These are phyloP conservation scores for Notospermus geniculatus DNA, from an alignment of 1,140 invertebrate genomes.

Conservation along the genomic window DNA sequence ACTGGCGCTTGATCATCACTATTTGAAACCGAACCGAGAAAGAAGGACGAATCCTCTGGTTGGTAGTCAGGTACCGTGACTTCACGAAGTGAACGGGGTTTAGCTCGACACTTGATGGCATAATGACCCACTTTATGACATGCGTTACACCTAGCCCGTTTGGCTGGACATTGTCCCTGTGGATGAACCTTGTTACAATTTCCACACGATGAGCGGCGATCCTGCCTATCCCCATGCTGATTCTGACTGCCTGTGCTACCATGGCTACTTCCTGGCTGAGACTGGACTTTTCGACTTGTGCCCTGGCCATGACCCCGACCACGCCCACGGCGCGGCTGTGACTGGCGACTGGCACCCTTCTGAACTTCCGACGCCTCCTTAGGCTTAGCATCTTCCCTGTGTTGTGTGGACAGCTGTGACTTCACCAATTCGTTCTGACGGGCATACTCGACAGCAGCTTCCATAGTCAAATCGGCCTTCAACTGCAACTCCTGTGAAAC, in stretches of 20 bases:
- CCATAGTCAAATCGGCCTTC: slow-evolving; percentile 14
- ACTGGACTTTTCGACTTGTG: neutral
- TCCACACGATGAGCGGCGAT: neutral
- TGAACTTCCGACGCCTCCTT: neutral
- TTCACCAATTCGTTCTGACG: slow-evolving; percentile 22
- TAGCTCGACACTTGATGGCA: neutral
- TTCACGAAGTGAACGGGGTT: neutral
- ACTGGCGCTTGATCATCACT: neutral
- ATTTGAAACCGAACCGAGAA: neutral
- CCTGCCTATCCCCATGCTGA: neutral
- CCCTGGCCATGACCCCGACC: neutral
- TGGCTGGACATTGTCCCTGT: neutral
- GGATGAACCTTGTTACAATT: neutral
- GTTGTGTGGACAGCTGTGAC: too few species aligned
- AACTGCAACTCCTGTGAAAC: slow-evolving; percentile 20
- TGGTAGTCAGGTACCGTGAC: neutral
- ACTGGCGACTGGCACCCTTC: neutral
- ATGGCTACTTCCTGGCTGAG: neutral
- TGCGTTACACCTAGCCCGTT: neutral
- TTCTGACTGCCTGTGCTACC: neutral
- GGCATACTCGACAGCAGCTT: slow-evolving; percentile 13
- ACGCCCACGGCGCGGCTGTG: neutral
- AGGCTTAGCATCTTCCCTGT: slow-evolving; percentile 15
- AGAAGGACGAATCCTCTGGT: neutral
- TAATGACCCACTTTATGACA: neutral